These are phyloP conservation scores for Scarus forsteni DNA, from an alignment of 2,797 vertebrate species.

Conservation along the genomic window DNA sequence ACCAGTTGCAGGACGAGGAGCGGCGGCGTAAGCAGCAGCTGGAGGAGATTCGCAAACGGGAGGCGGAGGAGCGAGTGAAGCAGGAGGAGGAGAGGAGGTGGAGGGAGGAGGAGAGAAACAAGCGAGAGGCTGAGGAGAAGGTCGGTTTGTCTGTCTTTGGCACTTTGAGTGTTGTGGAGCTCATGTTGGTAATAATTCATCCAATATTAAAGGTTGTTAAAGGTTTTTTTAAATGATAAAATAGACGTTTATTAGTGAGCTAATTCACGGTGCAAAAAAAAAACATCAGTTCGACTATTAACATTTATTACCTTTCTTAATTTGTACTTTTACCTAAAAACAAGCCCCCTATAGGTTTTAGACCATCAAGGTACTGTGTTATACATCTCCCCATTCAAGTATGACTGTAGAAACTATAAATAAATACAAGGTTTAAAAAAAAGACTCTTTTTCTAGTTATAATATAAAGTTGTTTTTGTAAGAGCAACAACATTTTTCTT, in stretches of 20 bases:
- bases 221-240: neutral
- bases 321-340: too few relatives aligned
- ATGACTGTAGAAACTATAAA: too few relatives aligned
- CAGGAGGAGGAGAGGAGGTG: constrained; percentile 93
- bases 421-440: too few relatives aligned
- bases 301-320: too few relatives aligned
- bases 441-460: too few relatives aligned
- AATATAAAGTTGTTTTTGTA: too few relatives aligned
- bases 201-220: neutral
- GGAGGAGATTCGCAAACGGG: constrained; percentile 94
- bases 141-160: constrained; percentile 76
- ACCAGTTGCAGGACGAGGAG: constrained; percentile 98
- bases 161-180: neutral
- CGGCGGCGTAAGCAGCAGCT: constrained; percentile 94
- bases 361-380: too few relatives aligned
- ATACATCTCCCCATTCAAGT: too few relatives aligned
- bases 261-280: neutral
- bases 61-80: constrained; percentile 92
- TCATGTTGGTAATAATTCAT: neutral
- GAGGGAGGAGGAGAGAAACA: constrained; percentile 92
- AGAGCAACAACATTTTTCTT: too few relatives aligned
- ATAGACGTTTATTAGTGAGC: neutral
- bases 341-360: too few relatives aligned
- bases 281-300: too few relatives aligned
- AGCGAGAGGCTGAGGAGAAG: constrained; percentile 94